Evolutionary conservation across 2,797 vertebrate species (phyloP), one percentile per base, ranked within the genome.

Genomic region (Lepilemur septentrionalis): DNA sequence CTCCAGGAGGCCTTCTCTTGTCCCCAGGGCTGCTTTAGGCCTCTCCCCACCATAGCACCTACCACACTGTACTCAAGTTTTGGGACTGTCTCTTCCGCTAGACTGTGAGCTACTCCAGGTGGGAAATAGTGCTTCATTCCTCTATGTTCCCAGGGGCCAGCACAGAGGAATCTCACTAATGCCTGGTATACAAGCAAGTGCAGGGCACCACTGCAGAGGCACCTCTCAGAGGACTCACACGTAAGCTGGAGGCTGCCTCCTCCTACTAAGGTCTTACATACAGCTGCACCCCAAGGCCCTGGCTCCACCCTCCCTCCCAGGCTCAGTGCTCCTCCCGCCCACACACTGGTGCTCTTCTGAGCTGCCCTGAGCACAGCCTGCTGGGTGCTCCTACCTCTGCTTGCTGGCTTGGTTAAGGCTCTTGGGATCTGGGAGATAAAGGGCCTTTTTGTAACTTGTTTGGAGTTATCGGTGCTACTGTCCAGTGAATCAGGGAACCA

Each of bases 401-500:
- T 59, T 28, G 75, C 30, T 46, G 52, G 48, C 57, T 89, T 69
- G 55, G 13, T 22, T 25, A 82, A 57, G 55, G 73, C 35, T 93
- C 46, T 88, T 38, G 41, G 57, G 87, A 76, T 5, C n/a, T 65
- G 61, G 75, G 78, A 86, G 48, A 89, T 22, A 85, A 76, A 61
- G 5, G 55, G 52, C 65, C 46, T 91, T 70, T 55, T 30, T 23
- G 55, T 59, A 72, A 70, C 50, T 63, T 76, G 23, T 90, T 43
- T 87, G 50, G 81, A 89, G 57, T 86, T 92, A 61, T 41, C 23
- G n/a, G 65, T 25, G 78, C 73, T 69, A 52, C 30, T 67, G 20
- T 79, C 63, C n/a, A 69, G 86, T 73, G 55, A 88, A 48, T 32
- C 41, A 84, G 80, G 61, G 59, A 85, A 50, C 28, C n/a, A 88